phyloP scores from a whole-genome alignment of 2,113 vertebrate genomes.

The Tinamus guttatus region DNA sequence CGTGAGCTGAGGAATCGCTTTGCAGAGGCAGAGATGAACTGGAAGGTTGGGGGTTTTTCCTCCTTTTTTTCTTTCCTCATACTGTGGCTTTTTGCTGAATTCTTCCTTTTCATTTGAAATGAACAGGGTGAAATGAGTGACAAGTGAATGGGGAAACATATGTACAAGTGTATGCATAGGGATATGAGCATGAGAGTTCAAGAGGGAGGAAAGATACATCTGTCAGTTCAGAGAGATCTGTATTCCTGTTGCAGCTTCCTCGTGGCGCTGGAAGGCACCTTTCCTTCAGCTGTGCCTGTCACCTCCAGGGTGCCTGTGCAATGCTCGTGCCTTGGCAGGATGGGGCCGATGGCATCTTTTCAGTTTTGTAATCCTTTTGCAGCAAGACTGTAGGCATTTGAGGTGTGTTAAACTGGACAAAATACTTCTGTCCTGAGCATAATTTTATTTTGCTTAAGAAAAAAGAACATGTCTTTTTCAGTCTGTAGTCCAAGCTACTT shows the following conservation, averaged over 20 bases:
- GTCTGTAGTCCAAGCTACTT: neutral
- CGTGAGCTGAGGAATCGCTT: neutral
- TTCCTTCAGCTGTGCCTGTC: neutral
- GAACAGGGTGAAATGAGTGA: rapidly evolving
- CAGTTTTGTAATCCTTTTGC: neutral
- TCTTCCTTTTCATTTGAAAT: neutral
- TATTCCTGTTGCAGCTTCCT: neutral
- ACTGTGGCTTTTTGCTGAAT: neutral
- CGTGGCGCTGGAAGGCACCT: neutral
- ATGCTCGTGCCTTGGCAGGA: neutral
- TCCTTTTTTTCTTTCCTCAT: neutral
- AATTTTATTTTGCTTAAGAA: neutral
- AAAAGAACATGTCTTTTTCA: too few species aligned
- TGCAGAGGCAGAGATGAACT: neutral
- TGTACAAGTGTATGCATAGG: neutral
- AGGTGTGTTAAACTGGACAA: neutral
- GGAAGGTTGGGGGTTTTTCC: neutral
- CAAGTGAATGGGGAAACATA: neutral
- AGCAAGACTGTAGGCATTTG: neutral
- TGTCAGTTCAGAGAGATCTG: neutral
- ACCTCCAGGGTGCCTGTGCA: neutral
- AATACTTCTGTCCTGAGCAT: neutral
- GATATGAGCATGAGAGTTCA: neutral
- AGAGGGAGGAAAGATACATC: neutral
- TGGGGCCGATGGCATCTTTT: neutral